Conservation (phyloP, 92 coral and sea anemone species). For the Bergia sp. region DNA sequence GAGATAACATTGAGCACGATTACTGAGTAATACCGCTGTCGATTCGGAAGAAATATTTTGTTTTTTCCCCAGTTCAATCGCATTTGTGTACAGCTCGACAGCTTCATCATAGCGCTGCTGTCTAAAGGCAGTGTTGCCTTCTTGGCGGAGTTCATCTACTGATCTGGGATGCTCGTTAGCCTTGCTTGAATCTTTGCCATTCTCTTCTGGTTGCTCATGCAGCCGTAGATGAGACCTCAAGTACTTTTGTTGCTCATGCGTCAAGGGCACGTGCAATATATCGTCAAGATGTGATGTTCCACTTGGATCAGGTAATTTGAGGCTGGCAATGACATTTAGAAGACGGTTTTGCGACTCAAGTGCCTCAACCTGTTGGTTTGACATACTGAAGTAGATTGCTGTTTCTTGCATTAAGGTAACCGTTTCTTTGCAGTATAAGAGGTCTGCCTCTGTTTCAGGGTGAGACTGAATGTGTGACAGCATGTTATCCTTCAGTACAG, state of each 20-base stretch:
- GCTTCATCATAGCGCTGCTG: slow-evolving; percentile 4
- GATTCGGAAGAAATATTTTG: background rate
- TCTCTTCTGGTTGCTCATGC: too few species aligned
- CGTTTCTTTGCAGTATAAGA: slow-evolving; percentile 1
- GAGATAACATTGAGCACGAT: slow-evolving; percentile 34
- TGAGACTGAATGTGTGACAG: background rate
- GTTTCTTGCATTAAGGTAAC: slow-evolving; percentile 9
- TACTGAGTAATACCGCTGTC: background rate
- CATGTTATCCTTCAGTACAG: background rate
- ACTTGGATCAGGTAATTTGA: background rate
- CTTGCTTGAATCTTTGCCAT: background rate
- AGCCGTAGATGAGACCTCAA: background rate
- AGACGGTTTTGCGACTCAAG: slow-evolving; percentile 9
- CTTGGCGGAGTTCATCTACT: slow-evolving; percentile 4
- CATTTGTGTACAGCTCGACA: background rate
- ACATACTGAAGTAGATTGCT: background rate
- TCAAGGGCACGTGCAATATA: background rate
- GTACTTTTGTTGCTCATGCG: background rate
- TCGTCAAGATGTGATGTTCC: background rate
- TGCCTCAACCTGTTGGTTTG: background rate
- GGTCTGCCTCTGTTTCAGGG: background rate
- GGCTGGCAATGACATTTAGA: background rate
- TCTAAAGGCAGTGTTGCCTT: slow-evolving; percentile 13
- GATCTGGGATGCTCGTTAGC: background rate
- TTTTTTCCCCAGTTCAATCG: background rate